Base-by-base conservation (phyloP, 2,113 vertebrate genomes). In the Zosterops lateralis region DNA sequence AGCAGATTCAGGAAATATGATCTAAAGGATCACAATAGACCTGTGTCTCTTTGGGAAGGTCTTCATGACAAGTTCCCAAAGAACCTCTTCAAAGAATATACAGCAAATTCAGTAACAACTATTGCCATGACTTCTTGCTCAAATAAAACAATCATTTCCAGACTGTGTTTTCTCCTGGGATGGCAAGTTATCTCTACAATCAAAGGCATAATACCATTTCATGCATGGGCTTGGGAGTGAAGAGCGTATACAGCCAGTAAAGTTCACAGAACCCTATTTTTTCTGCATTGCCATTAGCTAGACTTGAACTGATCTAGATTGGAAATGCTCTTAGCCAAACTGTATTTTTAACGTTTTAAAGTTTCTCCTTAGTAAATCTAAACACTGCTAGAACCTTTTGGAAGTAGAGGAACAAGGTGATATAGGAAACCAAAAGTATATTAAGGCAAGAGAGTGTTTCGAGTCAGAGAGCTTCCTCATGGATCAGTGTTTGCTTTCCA, bases 221-320 rank as follows among this genome's bases (percentile, higher is more conserved):
- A 18, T 1, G 3, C 0, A 0, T n/a, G 13, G 38, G 20, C 5
- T 34, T n/a, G 20, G 18, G 29, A 28, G 38, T 7, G 62, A 79
- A 62, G 19, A 29, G 14, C 53, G 21, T 7, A 50, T 22, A 58
- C 6, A 34, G 47, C 22, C 17, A 50, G 31, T 12, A 36, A 54
- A 64, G 20, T 42, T 22, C 22, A 14, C 6, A 26, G 32, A 60
- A 10, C 5, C 19, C 4, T 51, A 15, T 29, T 72, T 11, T 58
- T 79, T 58, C 11, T 60, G 29, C 13, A 25, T 68, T 58, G 32
- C 12, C 17, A 31, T 86, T 53, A 53, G 21, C 14, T 60, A 54
- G 4, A 28, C 5, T 54, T 80, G 8, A 80, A 31, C 44, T 57
- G 10, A 14, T 57, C 29, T 40, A 45, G n/a, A 61, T 26, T 65